Percentiles rank a stretch among this genome's conserved stretches.
phyloP scores from a whole-genome alignment of 2,113 vertebrate species.

The Hemiscyllium ocellatum region DNA sequence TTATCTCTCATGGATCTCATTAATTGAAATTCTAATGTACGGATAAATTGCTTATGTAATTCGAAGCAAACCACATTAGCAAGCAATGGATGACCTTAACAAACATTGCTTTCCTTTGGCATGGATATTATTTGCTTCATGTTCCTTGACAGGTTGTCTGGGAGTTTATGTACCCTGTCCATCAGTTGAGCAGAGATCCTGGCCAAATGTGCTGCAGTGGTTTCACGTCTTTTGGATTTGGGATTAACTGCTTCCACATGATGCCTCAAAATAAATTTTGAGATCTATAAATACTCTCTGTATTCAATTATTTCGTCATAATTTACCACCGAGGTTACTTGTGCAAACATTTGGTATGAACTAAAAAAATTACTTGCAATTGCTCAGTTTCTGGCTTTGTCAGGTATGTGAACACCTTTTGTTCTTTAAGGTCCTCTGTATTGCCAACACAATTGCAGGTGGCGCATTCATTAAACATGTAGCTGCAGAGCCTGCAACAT shows the following conservation, averaged over 20 bases:
- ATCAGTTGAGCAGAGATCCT: neutral
- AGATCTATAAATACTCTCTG: neutral
- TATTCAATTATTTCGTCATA: neutral
- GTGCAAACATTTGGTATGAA: neutral
- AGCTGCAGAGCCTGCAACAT: no score
- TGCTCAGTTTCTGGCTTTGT: no score
- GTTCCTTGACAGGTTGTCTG: neutral
- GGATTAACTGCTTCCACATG: neutral
- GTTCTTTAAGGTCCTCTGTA: no score
- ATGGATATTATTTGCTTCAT: neutral
- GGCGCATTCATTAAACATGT: no score
- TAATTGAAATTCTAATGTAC: neutral
- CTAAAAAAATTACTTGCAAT: no score
- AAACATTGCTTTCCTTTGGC: neutral
- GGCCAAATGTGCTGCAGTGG: no score
- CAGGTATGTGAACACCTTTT: no score
- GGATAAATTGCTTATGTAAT: neutral
- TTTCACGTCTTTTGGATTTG: neutral
- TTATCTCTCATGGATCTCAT: neutral
- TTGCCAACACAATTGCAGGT: no score
- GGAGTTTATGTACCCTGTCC: no score
- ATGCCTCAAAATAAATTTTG: neutral
- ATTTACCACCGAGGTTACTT: no score
- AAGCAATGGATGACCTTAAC: neutral
- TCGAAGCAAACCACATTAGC: neutral